Base-by-base conservation (phyloP, 2,888 invertebrate genomes). In the Anoncus sp. region DNA sequence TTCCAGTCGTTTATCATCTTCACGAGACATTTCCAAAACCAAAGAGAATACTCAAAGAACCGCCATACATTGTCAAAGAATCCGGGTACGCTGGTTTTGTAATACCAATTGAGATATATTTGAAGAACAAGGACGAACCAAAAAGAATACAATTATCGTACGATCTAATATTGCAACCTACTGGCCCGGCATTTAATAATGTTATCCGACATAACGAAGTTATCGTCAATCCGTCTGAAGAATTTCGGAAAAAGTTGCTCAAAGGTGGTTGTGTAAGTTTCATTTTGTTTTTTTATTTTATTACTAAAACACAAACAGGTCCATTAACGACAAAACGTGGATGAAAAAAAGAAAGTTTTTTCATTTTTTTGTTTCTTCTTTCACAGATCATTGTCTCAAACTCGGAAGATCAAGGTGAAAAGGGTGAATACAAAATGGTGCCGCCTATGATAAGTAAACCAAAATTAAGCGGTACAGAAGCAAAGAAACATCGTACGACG, bases 41-140 rank as follows among this genome's bases (percentile, higher is more conserved):
- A 51, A 97, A 96, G 92, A 93, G 98, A 94, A 98, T 96, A 85
- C 93, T 97, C 3, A 98, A 97, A 88, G 97, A 97, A 82, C 97
- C 98, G 63, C 98, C 98, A 2, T 99, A 97, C 92, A 92, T 94
- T 62, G 94, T 99, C 35, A 95, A 96, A 85, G 98, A 98, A 91
- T 96, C 97, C n/a, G 98, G 99, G 6, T 99, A 99, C 93, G 98
- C 98, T 76, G 98, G 98, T 38, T 99, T 99, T 91, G 93, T 94
- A 59, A 93, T 99, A 76, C 96, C 96, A 0, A 97, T 99, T 86
- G 97, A 98, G 88, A 95, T 99, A 83, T 96, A 97, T 91, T 93
- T 97, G 82, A 96, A 95, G 85, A 98, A 97, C 91, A 96, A 96
- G 90, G 97, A 97, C 90, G 97, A 98, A 88, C 98, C 98, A 10